Base-by-base conservation (phyloP, 2,797 vertebrate species). In the Oceanodroma leucorhoa region DNA sequence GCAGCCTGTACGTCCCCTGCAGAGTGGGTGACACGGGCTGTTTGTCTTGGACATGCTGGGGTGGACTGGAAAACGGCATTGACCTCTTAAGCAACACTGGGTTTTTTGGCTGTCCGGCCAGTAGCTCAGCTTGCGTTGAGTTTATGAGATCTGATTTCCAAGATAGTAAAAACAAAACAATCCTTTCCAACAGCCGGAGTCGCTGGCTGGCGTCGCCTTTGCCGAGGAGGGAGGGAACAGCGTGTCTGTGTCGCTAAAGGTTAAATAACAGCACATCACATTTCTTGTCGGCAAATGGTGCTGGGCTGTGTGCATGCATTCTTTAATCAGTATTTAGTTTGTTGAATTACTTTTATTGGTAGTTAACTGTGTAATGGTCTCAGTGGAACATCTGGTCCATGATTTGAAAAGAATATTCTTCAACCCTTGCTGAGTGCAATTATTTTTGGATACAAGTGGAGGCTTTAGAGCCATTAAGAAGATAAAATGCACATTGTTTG, bases 401-500 rank as follows among this genome's bases (percentile, higher is more conserved):
- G 78, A 50, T 94, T 96, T 78, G 86, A 95, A 95, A 95, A 87
- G 96, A 90, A 65, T 81, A 82, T 84, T 93, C 87, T 73, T 92
- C 93, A 51, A 9, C 77, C 76, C 91, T 67, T 45, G 57, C 65
- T 51, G 90, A 91, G 79, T 54, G 45, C 86, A 94, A 95, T 97
- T 96, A 95, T 90, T 96, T 96, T 78, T 83, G 94, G 73, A 87
- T 72, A 48, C 51, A 65, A 96, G 76, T 66, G 83, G 83, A 96
- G 82, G 53, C 84, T 96, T 95, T 76, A 71, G 87, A 75, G 71
- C 87, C 65, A 50, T 92, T 91, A 91, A 83, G 81, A 88, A 95
- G 96, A 97, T 90, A 86, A 96, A 98, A 15, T 20, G 9, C 89
- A 90, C 87, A 77, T 90, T 94, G 87, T 94, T 94, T 94, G 83